Evolutionary conservation across 1,140 invertebrate genomes (phyloP).

Genomic region (Neuroterus valhalla): DNA sequence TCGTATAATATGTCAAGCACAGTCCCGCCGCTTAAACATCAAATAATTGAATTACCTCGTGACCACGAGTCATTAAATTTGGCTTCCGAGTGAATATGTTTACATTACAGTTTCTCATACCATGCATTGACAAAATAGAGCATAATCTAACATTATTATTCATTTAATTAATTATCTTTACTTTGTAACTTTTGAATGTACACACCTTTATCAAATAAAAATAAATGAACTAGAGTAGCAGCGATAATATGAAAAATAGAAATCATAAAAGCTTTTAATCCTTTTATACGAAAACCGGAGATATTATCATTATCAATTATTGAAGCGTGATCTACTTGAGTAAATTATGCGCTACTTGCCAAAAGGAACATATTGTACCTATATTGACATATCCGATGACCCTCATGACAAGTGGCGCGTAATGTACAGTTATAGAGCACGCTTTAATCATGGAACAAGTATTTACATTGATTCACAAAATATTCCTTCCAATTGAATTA

Average conservation of each 20-base stretch:
- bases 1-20: slow-evolving; percentile 3
- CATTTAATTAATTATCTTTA: neutral
- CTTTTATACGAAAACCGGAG: neutral
- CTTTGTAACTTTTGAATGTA: no score
- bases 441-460: neutral
- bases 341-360: no score
- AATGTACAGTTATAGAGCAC: no score
- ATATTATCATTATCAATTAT: neutral
- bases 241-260: neutral
- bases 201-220: neutral
- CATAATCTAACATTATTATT: neutral
- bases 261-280: neutral
- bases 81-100: neutral
- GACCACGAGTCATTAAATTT: slow-evolving; percentile 22
- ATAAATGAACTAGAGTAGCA: neutral
- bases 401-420: no score
- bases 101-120: neutral
- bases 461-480: neutral
- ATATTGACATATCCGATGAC: no score
- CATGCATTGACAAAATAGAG: neutral
- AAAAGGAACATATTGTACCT: no score
- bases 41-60: slow-evolving; percentile 4
- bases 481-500: neutral
- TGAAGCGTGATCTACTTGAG: no score
- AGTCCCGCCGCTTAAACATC: neutral